Evolutionary conservation across 2,113 vertebrate genomes (phyloP).

Genomic region (Nycticryphes semicollaris): DNA sequence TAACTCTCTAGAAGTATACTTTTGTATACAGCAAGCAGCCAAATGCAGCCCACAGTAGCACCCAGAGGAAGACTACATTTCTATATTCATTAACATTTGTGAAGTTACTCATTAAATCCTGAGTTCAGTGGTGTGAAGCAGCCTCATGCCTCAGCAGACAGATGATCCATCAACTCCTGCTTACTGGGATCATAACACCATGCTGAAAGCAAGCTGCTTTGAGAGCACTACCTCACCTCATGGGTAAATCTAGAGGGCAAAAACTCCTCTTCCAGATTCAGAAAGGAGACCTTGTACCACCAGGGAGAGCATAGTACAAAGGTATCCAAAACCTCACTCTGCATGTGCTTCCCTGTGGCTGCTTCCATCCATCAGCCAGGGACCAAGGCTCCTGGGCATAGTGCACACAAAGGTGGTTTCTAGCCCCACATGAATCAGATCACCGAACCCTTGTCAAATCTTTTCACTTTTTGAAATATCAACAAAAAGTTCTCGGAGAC

Average conservation of each 20-base stretch:
- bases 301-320: not conserved
- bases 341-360: rapidly evolving
- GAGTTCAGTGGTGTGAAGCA: not conserved
- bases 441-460: not conserved
- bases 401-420: not conserved
- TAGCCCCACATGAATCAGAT: not conserved
- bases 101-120: slow-evolving; percentile 18
- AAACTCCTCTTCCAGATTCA: not conserved
- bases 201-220: not conserved
- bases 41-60: not conserved
- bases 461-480: not conserved
- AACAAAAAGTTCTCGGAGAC: not conserved
- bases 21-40: not conserved
- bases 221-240: not conserved
- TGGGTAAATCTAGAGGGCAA: not conserved
- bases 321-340: not conserved
- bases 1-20: not conserved
- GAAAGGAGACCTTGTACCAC: not conserved
- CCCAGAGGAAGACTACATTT: not conserved
- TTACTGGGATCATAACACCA: not conserved
- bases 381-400: not conserved
- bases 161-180: not conserved
- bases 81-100: not conserved
- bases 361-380: not conserved
- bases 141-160: not conserved